Evolutionary conservation across 2,888 invertebrate species (phyloP), one percentile per base, ranked within the genome.

Genomic region (Hypolimnas misippus): DNA sequence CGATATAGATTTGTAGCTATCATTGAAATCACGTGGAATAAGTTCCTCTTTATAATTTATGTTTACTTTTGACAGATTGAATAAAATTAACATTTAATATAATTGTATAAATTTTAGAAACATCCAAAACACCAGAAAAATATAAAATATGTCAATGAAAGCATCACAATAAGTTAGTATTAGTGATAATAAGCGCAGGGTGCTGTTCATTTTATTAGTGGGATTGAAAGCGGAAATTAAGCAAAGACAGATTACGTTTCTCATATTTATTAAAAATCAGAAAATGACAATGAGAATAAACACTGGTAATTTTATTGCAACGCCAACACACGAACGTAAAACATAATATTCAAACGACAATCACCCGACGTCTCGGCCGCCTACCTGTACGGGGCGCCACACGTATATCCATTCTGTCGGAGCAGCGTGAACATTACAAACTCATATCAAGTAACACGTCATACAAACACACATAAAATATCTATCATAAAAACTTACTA

Each of bases 371-470:
- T 14, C 55, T 66, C 54, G 69, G 57, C 69, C 72, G 70, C 83
- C 87, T 89, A 90, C 87, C 89, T 89, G 87, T 86, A 84, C 78
- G 84, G 84, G 77, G 86, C 86, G 84, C 81, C 89, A 85, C 88
- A 86, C 83, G 86, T 82, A 76, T 85, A 87, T 78, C 85, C 89
- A 77, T 88, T 86, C 89, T 90, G 83, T 88, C 81, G 84, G 75
- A 82, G 90, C 88, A 79, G 91, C 91, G 75, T 83, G 83, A 84
- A 87, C 81, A 82, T 67, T 46, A 78, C 81, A 66, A 67, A 66
- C 17, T 67, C 76, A 77, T 73, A 75, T 72, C 33, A 49, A 56
- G 75, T 81, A 84, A 82, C 74, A 78, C 67, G 72, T 79, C 77
- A 61, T 40, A 78, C 83, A 87, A 86, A 84, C 72, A 81, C 75